These are phyloP conservation scores for Zaprionus taronus DNA, from an alignment of 1,140 invertebrate species.

Conservation along the genomic window DNA sequence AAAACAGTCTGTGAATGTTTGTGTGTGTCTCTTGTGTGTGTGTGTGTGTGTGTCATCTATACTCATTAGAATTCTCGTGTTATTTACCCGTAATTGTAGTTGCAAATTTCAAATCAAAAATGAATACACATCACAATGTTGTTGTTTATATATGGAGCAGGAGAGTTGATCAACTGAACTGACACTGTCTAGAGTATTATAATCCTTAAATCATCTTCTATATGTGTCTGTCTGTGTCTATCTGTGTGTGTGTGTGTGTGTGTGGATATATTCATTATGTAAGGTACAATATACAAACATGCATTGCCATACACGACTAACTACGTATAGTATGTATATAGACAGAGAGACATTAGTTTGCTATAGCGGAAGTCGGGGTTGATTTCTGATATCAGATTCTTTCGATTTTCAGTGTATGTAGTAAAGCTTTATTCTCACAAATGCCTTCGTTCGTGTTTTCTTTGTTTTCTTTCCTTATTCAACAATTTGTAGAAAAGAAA, in stretches of 20 bases:
- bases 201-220: constrained; percentile 23
- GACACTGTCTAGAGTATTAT: constrained; percentile 19
- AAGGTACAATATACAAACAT: constrained; percentile 56
- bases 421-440: constrained; percentile 48
- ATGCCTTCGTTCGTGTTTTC: constrained; percentile 29
- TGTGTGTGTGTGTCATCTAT: constrained; percentile 18
- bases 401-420: constrained; percentile 24
- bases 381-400: constrained; percentile 17
- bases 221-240: background rate
- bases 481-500: constrained; percentile 19
- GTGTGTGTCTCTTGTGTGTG: constrained; percentile 21
- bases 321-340: constrained; percentile 33
- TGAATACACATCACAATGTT: constrained; percentile 44
- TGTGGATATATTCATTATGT: constrained; percentile 4
- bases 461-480: background rate
- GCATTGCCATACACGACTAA: constrained; percentile 46
- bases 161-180: constrained; percentile 7
- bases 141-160: constrained; percentile 29
- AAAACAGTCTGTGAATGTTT: constrained; percentile 44
- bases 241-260: background rate
- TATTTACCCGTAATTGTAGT: constrained; percentile 77
- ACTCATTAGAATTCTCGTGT: constrained; percentile 26
- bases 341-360: constrained; percentile 37
- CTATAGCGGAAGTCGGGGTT: constrained; percentile 52
- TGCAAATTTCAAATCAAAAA: constrained; percentile 57